phyloP scores from a whole-genome alignment of 2,888 invertebrate species.

The Luperina testacea region DNA sequence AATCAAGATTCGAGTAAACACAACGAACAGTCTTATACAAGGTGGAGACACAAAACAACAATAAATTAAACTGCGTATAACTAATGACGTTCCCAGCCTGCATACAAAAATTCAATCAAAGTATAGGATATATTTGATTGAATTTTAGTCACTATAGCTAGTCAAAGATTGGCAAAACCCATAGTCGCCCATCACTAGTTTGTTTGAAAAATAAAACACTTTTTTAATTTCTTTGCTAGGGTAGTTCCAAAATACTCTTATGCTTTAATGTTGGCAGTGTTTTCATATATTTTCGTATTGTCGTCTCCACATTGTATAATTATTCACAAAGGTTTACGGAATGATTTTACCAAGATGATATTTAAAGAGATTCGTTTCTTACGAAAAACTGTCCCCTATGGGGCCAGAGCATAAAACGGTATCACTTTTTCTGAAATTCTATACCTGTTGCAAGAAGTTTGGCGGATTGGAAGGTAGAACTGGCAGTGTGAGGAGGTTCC shows the following conservation, averaged over 20 bases:
- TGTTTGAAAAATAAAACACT: no score
- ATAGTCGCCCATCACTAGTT: no score
- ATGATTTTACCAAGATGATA: background rate
- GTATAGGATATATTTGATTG: no score
- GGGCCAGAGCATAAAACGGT: background rate
- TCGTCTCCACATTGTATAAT: background rate
- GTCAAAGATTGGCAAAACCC: background rate
- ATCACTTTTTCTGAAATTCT: background rate
- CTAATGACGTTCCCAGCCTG: background rate
- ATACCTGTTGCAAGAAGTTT: conserved; percentile 95
- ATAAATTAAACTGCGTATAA: background rate
- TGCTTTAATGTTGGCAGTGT: no score
- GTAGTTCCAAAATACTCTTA: no score
- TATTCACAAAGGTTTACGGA: background rate
- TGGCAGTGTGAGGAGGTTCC: conserved; percentile 98
- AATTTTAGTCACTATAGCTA: background rate
- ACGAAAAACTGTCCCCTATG: background rate
- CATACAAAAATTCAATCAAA: background rate
- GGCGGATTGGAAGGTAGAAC: conserved; percentile 97
- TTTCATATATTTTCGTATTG: no score
- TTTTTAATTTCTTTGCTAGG: no score
- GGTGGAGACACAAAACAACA: background rate
- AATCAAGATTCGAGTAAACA: background rate
- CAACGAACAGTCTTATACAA: background rate
- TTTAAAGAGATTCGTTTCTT: no score